A percentile compares a stretch with the other conserved stretches of the same genome.
These are phyloP conservation scores for Eupithecia abbreviata DNA, from an alignment of 2,888 invertebrate species.

Conservation along the genomic window DNA sequence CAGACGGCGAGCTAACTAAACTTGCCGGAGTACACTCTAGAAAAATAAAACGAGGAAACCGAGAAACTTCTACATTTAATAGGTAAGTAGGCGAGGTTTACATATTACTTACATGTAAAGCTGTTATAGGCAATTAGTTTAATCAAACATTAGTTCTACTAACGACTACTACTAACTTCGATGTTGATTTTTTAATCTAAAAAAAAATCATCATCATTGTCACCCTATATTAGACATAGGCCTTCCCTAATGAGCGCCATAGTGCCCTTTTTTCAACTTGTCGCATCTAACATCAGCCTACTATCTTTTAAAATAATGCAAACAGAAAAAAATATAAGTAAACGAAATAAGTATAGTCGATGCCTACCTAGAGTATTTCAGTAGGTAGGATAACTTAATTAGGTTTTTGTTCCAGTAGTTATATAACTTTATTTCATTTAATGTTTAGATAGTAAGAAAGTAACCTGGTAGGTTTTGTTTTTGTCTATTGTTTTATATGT, in stretches of 20 bases:
- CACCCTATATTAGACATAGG: no score
- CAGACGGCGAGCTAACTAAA: slow-evolving; percentile 45
- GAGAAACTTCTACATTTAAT: slow-evolving; percentile 30
- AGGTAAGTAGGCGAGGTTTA: slow-evolving; percentile 32
- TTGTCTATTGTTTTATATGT: no score
- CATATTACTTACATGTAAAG: background rate
- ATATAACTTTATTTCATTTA: no score
- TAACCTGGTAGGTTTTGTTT: no score
- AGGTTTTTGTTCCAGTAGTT: no score
- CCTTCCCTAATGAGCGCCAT: no score
- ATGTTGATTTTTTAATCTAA: background rate
- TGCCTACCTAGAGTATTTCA: no score
- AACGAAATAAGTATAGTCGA: no score
- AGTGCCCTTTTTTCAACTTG: no score
- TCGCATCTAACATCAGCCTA: no score
- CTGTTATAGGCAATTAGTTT: background rate
- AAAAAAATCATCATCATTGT: background rate
- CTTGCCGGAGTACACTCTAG: slow-evolving; percentile 33
- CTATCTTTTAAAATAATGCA: background rate
- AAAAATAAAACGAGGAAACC: slow-evolving; percentile 35
- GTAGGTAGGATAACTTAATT: no score
- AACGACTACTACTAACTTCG: background rate
- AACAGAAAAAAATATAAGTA: background rate
- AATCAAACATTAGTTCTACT: background rate
- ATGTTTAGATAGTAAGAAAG: no score